A percentile compares a stretch with the other conserved stretches of the same genome.
Conservation (phyloP, 23 tunicate genomes). For the Trididemnum miniatum region DNA sequence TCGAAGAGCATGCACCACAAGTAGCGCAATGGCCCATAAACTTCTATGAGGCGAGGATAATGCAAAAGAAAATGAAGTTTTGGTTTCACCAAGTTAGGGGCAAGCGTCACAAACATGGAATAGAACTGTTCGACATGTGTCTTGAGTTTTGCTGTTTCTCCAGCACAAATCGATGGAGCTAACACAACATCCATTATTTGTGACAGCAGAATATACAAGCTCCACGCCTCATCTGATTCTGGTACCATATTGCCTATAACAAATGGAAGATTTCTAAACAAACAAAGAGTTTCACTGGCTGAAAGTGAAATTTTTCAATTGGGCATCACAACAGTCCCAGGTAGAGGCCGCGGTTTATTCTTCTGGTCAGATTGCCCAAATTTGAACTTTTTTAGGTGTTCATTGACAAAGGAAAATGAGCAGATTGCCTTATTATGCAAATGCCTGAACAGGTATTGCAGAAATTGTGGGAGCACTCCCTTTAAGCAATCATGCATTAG, state of each 20-base stretch:
- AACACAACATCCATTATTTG: constrained; percentile 31
- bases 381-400: background rate
- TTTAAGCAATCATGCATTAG: constrained; percentile 56
- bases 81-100: constrained; percentile 1
- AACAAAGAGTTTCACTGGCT: constrained; percentile 38
- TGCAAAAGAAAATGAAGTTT: constrained; percentile 33
- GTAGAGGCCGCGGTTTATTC: constrained; percentile 41
- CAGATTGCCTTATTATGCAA: background rate
- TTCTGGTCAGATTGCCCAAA: constrained; percentile 32
- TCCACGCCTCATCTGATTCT: constrained; percentile 25
- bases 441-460: constrained; percentile 24
- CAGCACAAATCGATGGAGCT: background rate
- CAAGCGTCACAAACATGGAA: background rate
- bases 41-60: constrained; percentile 12
- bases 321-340: constrained; percentile 10
- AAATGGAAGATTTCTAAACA: constrained; percentile 38
- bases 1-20: constrained; percentile 40
- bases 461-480: constrained; percentile 34
- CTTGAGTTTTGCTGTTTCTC: background rate
- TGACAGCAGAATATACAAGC: constrained; percentile 28
- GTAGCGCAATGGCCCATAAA: constrained; percentile 31
- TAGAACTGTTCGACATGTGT: background rate
- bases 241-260: constrained; percentile 36
- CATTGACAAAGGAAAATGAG: constrained; percentile 11
- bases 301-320: constrained; percentile 25